phyloP scores from a whole-genome alignment of 2,113 vertebrate genomes.

The Atlantisia rogersi region DNA sequence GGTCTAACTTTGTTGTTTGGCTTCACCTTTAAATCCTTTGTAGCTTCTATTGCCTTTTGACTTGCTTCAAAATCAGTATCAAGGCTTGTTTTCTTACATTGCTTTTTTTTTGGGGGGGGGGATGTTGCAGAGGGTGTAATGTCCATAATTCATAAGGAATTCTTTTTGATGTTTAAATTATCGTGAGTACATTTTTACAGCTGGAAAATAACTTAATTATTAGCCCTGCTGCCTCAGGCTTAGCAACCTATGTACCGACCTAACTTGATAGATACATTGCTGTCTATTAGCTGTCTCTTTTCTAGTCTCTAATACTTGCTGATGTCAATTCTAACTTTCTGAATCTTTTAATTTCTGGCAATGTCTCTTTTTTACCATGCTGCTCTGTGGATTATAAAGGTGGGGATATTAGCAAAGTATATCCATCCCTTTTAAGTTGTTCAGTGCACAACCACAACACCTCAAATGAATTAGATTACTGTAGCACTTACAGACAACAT shows the following conservation, averaged over 20 bases:
- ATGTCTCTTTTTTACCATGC: slow-evolving; percentile 91
- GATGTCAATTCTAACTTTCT: slow-evolving; percentile 65
- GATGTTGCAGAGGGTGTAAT: neutral
- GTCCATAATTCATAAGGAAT: neutral
- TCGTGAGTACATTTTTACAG: neutral
- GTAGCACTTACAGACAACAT: slow-evolving; percentile 79
- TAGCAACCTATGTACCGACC: neutral
- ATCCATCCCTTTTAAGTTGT: slow-evolving; percentile 86
- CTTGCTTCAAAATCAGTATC: neutral
- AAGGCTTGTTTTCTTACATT: neutral
- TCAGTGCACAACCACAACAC: slow-evolving; percentile 81
- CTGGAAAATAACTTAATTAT: neutral
- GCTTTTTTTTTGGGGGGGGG: neutral
- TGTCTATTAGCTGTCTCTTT: slow-evolving; percentile 37
- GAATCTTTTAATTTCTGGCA: slow-evolving; percentile 86
- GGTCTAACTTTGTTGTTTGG: neutral
- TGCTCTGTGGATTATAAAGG: slow-evolving; percentile 90
- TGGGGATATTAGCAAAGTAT: slow-evolving; percentile 91
- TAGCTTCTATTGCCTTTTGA: neutral
- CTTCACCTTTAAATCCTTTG: neutral
- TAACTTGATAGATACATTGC: neutral
- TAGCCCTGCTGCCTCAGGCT: neutral
- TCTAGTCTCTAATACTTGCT: slow-evolving; percentile 74
- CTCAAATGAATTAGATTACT: slow-evolving; percentile 81
- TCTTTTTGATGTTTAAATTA: neutral